Base-by-base conservation (phyloP, 2,797 vertebrate species). In the Poliocrania exsul region DNA sequence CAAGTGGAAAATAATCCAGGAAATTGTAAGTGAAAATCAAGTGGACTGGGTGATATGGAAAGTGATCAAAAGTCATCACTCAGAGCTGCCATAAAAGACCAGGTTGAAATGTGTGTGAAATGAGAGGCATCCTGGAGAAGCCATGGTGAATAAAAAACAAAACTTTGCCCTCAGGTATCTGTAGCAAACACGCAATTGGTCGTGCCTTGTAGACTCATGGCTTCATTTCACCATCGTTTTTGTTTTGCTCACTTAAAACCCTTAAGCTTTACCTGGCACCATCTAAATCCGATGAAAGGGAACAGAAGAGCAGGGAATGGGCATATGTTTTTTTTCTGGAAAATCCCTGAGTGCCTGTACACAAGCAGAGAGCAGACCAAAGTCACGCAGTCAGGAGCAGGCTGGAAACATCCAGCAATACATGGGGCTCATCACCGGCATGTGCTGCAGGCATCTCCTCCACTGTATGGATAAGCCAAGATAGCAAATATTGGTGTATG, bases 221-320 rank as follows among this genome's bases (percentile, higher is more conserved):
- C 40, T 91, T 82, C 37, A 33, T 88, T 93, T 95, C 56, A 44
- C 60, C 60, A 71, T 77, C 3, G 0, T 33, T 92, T 93, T 67
- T 91, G 82, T 79, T 95, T 95, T 86, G 44, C 70, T 81, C 6
- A 1, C 26, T 58, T 92, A 69, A 88, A 95, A 66, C 37, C 12
- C 47, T 78, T 89, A 88, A 91, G 44, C 38, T 82, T 94, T 87
- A 91, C 29, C 58, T 83, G 82, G 23, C 70, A 94, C 8, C 29
- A n/a, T 66, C 88, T 86, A 81, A 77, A 83, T 81, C 33, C 1
- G 0, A 47, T 66, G 44, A 54, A 91, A 88, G 47, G 17, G 35
- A 79, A 12, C 15, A 60, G 26, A 75, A 71, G 33, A 83, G 21
- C 50, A 81, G 44, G 23, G 42, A 83, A 84, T 11, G 46, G 33